phyloP scores from a whole-genome alignment of 2,797 vertebrate species.

The Oreochromis mossambicus region DNA sequence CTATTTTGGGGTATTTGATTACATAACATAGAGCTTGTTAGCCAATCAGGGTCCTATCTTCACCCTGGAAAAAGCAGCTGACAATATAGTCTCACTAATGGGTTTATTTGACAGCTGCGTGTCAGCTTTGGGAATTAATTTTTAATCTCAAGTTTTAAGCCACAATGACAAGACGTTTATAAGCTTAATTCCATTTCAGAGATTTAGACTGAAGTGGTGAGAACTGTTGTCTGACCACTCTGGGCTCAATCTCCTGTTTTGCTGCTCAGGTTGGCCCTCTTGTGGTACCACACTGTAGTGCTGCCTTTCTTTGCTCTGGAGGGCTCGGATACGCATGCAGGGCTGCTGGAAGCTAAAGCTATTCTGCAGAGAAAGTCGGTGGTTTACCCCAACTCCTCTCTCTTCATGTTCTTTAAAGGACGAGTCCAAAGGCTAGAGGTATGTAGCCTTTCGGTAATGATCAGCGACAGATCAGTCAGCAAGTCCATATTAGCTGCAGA shows the following conservation, averaged over 20 bases:
- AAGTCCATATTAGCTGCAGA: background rate
- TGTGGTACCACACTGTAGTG: conserved; percentile 99
- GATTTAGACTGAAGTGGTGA: background rate
- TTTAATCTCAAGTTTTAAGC: background rate
- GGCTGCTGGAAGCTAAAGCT: conserved; percentile 93
- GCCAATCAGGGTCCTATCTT: background rate
- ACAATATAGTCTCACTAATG: background rate
- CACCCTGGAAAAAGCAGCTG: background rate
- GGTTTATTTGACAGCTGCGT: background rate
- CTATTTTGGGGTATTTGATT: background rate
- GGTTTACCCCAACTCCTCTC: conserved; percentile 96
- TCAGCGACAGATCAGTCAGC: background rate
- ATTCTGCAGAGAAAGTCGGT: conserved; percentile 94
- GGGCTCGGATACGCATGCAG: conserved; percentile 87
- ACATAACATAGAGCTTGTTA: background rate
- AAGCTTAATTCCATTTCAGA: background rate
- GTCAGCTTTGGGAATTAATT: background rate
- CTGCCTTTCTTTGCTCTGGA: conserved; percentile 98
- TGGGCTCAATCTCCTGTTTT: background rate
- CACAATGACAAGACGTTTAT: background rate
- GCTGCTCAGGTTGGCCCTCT: conserved; percentile 84
- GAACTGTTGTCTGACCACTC: background rate
- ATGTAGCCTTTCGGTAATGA: background rate
- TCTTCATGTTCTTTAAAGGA: conserved; percentile 99
- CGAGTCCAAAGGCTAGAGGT: conserved; percentile 97